Evolutionary conservation across 2,113 vertebrate species (phyloP).

Genomic region (Promerops cafer): DNA sequence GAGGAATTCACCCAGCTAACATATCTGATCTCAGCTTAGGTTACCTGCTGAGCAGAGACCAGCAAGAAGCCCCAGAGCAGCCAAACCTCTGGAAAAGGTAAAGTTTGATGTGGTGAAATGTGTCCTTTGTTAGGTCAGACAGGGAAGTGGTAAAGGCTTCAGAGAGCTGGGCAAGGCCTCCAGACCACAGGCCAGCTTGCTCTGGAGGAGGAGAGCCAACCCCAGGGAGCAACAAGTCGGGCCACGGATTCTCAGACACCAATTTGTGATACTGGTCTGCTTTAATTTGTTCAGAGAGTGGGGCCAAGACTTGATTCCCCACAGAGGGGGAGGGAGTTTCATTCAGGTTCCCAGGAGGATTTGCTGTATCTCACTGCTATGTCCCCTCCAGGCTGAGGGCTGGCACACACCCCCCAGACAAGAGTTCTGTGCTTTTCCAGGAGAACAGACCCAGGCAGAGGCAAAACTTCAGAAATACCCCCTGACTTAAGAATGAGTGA

Average conservation of each 20-base stretch:
- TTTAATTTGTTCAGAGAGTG: not conserved
- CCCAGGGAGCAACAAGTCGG: not conserved
- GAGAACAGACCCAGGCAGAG: not conserved
- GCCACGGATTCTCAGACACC: not conserved
- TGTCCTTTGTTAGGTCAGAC: not conserved
- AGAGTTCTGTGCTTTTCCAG: not conserved
- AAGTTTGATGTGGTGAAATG: not conserved
- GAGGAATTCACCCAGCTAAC: constrained; percentile 10
- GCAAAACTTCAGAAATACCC: not conserved
- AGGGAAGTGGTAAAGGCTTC: not conserved
- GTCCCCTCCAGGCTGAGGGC: not conserved
- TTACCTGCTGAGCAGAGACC: not conserved
- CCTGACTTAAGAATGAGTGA: not conserved
- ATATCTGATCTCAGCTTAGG: constrained; percentile 33
- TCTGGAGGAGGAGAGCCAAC: not conserved
- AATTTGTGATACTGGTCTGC: not conserved
- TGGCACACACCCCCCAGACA: no score
- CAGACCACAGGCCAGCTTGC: not conserved
- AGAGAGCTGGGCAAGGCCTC: not conserved
- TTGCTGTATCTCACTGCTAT: fast-evolving
- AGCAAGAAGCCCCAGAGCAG: not conserved
- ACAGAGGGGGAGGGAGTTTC: not conserved
- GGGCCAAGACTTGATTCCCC: not conserved
- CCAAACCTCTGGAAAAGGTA: not conserved
- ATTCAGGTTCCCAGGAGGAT: not conserved